These are phyloP conservation scores for Drosophila tripunctata DNA, from an alignment of 2,888 invertebrate species.

Conservation along the genomic window DNA sequence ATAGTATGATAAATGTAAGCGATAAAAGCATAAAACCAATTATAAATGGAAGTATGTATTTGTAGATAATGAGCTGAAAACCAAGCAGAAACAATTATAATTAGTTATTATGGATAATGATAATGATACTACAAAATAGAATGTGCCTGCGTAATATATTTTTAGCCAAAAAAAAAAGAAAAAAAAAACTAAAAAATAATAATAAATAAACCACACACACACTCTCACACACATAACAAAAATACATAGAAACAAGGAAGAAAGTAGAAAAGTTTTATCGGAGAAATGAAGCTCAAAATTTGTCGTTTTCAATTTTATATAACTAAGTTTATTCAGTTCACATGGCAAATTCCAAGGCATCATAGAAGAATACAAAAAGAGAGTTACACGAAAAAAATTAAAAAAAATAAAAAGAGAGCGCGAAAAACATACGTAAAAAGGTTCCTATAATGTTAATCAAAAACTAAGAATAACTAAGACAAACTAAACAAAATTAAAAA, in stretches of 20 bases:
- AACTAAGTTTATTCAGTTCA: conserved; percentile 7
- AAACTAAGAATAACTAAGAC: conserved; percentile 40
- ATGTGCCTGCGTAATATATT: conserved; percentile 84
- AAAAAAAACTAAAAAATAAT: conserved; percentile 37
- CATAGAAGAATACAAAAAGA: background rate
- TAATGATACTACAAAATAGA: conserved; percentile 84
- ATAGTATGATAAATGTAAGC: conserved; percentile 9
- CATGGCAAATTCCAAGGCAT: conserved; percentile 12
- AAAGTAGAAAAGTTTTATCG: conserved; percentile 50
- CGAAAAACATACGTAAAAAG: conserved; percentile 83
- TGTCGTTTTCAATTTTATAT: conserved; percentile 35
- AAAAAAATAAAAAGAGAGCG: conserved; percentile 28
- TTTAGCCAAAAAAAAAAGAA: conserved; percentile 78
- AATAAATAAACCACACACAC: conserved; percentile 41
- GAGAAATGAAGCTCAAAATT: conserved; percentile 45
- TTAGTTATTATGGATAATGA: conserved; percentile 68
- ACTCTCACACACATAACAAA: conserved; percentile 31
- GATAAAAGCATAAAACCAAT: background rate
- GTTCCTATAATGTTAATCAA: conserved; percentile 84
- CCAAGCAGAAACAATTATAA: conserved; percentile 64
- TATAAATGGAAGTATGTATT: conserved; percentile 38
- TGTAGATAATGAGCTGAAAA: conserved; percentile 81
- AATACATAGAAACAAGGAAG: conserved; percentile 25
- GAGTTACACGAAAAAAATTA: too few species aligned
- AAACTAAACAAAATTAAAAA: conserved; percentile 21